Base-by-base conservation (phyloP, 2,888 invertebrate species). In the Drosophila phalerata region DNA sequence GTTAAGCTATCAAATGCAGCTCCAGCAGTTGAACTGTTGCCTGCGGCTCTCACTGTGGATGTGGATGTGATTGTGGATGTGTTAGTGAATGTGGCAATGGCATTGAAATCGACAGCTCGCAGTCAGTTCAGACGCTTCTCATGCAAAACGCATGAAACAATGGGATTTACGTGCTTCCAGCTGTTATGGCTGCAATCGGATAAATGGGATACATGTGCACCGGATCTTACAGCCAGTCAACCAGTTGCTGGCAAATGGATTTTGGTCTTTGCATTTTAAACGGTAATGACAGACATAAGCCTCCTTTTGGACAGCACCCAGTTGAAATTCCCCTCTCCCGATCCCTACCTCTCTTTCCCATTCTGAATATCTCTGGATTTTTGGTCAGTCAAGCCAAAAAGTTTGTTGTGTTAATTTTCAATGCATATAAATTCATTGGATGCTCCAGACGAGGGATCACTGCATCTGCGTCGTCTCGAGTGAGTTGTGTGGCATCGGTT, bases 371-470 rank as follows among this genome's bases (percentile, higher is more conserved):
- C 28, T 40, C n/a, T 38, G 77, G 25, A 15, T 22, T 49, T 69
- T 60, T 68, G 79, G 68, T 48, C 77, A 74, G 66, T 38, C 84
- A 79, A 83, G 74, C 79, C 75, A 70, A 84, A 86, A 81, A 84
- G 80, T 86, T 84, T 84, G 81, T 74, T 86, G 83, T 84, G 85
- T 86, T 86, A 69, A 86, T 84, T 84, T 84, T 63, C 81, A 86
- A 75, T 84, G 85, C 70, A 84, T 77, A 77, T 75, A 79, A 81
- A 81, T 79, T 84, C 84, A 79, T 81, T 69, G 62, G 63, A 55
- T 70, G 69, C 66, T 72, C 61, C 63, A 75, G 71, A 74, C 66
- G 45, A 34, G 65, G 60, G 56, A 60, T 57, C 66, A 56, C 55
- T 48, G 22, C 42, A 34, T 58, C 48, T 45, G 40, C 25, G 56